Base-by-base conservation (phyloP, 92 coral and sea anemone genomes). In the Epizoanthus rinbou region DNA sequence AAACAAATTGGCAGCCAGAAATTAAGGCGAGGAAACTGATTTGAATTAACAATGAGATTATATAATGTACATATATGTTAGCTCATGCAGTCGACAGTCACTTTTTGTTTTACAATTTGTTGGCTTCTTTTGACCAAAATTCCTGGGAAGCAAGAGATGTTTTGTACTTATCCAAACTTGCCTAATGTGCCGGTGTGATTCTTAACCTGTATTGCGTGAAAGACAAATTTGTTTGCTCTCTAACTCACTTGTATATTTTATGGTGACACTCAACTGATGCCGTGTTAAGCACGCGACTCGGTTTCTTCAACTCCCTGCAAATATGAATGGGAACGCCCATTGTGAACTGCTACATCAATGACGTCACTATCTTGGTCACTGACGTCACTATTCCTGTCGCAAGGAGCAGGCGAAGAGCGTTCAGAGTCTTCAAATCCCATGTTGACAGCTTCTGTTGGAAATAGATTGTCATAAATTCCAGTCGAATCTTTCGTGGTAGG, bases 371-470 rank as follows among this genome's bases (percentile, higher is more conserved):
- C 82, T 16, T 78, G 71, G 52, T 78, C 82, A 43, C 82, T 78
- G 71, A 78, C 82, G 70, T 78, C 82, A 78, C 71, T 21, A 78
- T 35, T 47, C 56, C 64, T 78, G 69, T 78, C 82, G 45, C 62
- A 78, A 78, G 54, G 82, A 3, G 82, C 82, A 0, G 82, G 82
- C 6, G 82, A 78, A 19, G 82, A 78, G 45, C 82, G 82, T 16
- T 78, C 82, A 5, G 82, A 78, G 71, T 41, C 82, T 60, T 78
- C 82, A 63, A 62, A 78, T 5, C 82, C 82, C 82, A 78, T 78
- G 21, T 78, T 78, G 56, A 60, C 82, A 71, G 62, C 60, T 63
- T 78, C 82, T 22, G 37, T 62, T 6, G 82, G 82, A 63, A 78
- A 78, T 11, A 60, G 71, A 62, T 78, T 78, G 22, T 78, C 82